Conservation (phyloP, 1,140 invertebrate genomes). For the Paramacrobiotus metropolitanus region DNA sequence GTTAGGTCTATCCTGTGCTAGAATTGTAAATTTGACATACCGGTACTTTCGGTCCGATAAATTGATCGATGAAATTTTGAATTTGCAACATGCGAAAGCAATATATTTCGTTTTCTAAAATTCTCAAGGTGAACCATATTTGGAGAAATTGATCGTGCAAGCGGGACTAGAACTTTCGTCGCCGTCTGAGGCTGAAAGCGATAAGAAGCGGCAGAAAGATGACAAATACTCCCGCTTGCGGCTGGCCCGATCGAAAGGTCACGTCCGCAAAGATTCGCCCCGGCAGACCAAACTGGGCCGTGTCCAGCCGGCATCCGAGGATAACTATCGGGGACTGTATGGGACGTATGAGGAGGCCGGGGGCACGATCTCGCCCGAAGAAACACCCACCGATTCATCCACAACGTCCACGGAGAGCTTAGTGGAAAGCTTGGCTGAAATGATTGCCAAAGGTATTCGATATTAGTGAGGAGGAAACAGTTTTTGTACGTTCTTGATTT, state of each 20-base stretch:
- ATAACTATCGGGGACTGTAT: not conserved
- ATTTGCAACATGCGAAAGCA: no score
- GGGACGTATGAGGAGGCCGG: not conserved
- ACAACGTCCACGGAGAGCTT: not conserved
- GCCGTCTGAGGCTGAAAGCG: not conserved
- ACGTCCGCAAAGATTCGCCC: not conserved
- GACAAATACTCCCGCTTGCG: no score
- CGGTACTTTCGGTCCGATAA: no score
- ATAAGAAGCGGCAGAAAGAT: not conserved
- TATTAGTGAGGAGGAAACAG: no score
- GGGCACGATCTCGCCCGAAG: not conserved
- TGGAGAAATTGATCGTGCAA: not conserved
- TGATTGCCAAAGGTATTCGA: not conserved
- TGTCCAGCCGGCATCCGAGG: not conserved
- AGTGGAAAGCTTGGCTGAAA: not conserved
- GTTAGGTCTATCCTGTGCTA: no score
- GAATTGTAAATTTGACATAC: no score
- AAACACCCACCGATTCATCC: not conserved
- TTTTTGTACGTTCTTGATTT: no score
- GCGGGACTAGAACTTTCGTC: not conserved
- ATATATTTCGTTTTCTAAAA: no score
- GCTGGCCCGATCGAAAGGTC: no score
- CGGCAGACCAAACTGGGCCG: not conserved
- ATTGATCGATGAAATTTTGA: no score
- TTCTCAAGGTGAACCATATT: not conserved